A percentile compares a stretch with the other conserved stretches of the same genome.
Conservation (phyloP, 2,113 vertebrate genomes). For the Nycticorax nycticorax region DNA sequence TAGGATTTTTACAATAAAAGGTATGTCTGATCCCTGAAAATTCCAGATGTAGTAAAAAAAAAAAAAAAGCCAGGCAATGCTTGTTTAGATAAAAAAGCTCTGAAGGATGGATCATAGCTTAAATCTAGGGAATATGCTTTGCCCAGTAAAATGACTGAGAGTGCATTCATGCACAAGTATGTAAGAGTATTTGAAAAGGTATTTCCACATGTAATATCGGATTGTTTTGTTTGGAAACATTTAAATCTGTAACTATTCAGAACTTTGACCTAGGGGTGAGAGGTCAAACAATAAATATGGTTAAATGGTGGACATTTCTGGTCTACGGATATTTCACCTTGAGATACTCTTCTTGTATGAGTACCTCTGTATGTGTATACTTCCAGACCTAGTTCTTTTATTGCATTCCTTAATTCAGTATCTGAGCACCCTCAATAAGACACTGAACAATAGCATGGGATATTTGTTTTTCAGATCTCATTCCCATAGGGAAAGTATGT, state of each 20-base stretch:
- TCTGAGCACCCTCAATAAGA: not conserved
- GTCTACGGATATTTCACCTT: not conserved
- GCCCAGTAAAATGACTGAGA: not conserved
- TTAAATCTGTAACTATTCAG: conserved; percentile 15
- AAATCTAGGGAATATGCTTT: not conserved
- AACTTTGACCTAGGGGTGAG: conserved; percentile 47
- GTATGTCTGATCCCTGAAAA: not conserved
- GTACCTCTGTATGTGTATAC: not conserved
- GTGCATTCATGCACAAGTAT: not conserved
- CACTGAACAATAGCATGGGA: not conserved
- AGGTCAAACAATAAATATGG: conserved; percentile 60
- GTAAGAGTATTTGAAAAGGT: not conserved
- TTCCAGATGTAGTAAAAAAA: not conserved
- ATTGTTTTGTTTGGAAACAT: conserved; percentile 25
- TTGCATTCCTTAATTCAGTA: not conserved
- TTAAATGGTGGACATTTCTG: conserved; percentile 14
- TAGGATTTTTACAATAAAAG: not conserved
- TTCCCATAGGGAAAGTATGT: not conserved
- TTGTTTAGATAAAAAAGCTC: not conserved
- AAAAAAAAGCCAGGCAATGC: not conserved
- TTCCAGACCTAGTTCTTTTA: not conserved
- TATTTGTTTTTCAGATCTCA: not conserved
- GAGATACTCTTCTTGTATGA: not conserved
- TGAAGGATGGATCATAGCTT: not conserved
- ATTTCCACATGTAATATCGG: conserved; percentile 4